Evolutionary conservation across 2,888 invertebrate species (phyloP).

Genomic region (Hololepta plana): DNA sequence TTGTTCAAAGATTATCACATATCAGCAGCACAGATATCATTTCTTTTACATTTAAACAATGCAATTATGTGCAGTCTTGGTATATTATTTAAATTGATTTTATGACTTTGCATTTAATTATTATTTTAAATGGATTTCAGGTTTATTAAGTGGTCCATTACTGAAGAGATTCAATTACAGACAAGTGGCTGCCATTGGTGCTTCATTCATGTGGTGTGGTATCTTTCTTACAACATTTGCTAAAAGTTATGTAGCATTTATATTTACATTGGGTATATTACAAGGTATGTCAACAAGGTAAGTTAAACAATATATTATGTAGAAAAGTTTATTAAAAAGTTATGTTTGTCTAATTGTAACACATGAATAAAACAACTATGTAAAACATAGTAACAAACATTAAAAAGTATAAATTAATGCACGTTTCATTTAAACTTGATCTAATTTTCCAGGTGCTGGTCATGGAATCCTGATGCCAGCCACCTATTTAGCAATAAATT

Average conservation of each 20-base stretch:
- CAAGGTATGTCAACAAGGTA: slow-evolving; percentile 14
- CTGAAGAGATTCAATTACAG: slow-evolving; percentile 26
- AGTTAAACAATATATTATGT: background rate
- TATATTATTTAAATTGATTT: slow-evolving; percentile 9
- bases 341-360: too few species aligned
- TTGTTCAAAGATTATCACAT: slow-evolving; percentile 22
- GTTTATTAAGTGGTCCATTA: slow-evolving; percentile 27
- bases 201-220: slow-evolving; percentile 23
- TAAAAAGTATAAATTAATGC: background rate
- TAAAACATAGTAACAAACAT: background rate
- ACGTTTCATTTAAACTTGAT: background rate
- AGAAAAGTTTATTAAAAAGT: slow-evolving; percentile 1
- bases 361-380: background rate
- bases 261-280: slow-evolving; percentile 24
- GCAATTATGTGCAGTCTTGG: slow-evolving; percentile 26
- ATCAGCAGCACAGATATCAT: slow-evolving; percentile 24
- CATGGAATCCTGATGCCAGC: slow-evolving; percentile 28
- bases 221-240: slow-evolving; percentile 26
- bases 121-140: slow-evolving; percentile 14
- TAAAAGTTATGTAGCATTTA: slow-evolving; percentile 22
- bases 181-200: slow-evolving; percentile 25
- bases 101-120: slow-evolving; percentile 1
- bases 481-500: slow-evolving; percentile 28
- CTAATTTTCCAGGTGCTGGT: slow-evolving; percentile 32
- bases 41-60: slow-evolving; percentile 26